Conservation (phyloP, 1,140 invertebrate species). For the Pomacea maculata region DNA sequence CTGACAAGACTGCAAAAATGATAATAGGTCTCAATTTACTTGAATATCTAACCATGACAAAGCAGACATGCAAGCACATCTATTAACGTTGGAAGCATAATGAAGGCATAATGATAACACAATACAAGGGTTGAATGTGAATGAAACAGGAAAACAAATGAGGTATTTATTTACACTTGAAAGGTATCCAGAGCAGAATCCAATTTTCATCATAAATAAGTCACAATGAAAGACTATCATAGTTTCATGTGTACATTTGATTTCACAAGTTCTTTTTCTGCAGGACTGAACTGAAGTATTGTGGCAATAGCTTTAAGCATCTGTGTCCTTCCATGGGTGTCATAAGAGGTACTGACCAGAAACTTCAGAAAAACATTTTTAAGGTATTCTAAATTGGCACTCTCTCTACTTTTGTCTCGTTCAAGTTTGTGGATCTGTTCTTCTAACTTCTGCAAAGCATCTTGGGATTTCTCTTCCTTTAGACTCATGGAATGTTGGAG, state of each 20-base stretch:
- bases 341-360: constrained; percentile 71
- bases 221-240: neutral
- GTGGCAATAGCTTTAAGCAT: constrained; percentile 91
- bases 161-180: too few species aligned
- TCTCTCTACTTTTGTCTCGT: constrained; percentile 80
- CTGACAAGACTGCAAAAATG: too few species aligned
- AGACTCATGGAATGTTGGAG: constrained; percentile 71
- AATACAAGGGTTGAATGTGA: too few species aligned
- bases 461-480: constrained; percentile 70
- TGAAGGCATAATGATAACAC: too few species aligned
- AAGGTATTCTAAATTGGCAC: constrained; percentile 87
- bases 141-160: too few species aligned
- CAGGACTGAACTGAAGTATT: constrained; percentile 80
- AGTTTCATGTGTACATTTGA: constrained; percentile 10
- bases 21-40: too few species aligned
- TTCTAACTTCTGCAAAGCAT: constrained; percentile 70
- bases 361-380: constrained; percentile 90
- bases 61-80: too few species aligned
- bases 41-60: too few species aligned
- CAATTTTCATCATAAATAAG: neutral
- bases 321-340: constrained; percentile 76
- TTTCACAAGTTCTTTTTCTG: constrained; percentile 71
- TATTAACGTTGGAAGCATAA: too few species aligned
- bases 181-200: too few species aligned
- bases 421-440: constrained; percentile 73